Base-by-base conservation (phyloP, 2,888 invertebrate species). In the Allacma fusca region DNA sequence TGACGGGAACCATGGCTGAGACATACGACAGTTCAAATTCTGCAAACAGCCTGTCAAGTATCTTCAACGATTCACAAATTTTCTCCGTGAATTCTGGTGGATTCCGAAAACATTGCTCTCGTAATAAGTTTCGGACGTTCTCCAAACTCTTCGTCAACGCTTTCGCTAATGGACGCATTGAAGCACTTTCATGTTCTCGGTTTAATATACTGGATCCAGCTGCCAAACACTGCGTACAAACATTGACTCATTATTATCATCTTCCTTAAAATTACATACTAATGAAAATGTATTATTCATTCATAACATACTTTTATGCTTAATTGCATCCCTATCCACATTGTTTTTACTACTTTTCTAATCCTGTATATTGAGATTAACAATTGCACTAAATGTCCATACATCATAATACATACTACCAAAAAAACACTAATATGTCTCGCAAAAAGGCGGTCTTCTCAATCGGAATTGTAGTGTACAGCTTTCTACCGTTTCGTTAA, bases 181-280 rank as follows among this genome's bases (percentile, higher is more conserved):
- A 93, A 70, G 95, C 94, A 86, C 97, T 97, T 87, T 99, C 98
- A 75, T 92, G 90, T 87, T 98, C 98, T 75, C 97, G 91, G 87
- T 98, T 97, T 92, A 99, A 93, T 84, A 99, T 99, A 75, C 97
- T 97, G 0, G 98, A 98, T 62, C 98, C 98, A 34, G 98, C 98
- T 29, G 98, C 97, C 83, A 99, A 89, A 87, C 98, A 99, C 93
- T 94, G 88, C 16, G 62, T 62, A n/a, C 0, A 62, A 71, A 24
- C 9, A 43, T 62, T 1, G 21, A 21, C 72, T 0, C 65, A 43
- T 16, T 7, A 65, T 62, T 29, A 13, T 29, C 16, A 24, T 29
- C 4, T 50, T 50, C 16, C 4, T 16, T 50, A 5, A 13, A 16
- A 19, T 50, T 50, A 50, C 16, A 16, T 5, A n/a, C 50, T n/a